phyloP scores from a whole-genome alignment of 2,113 vertebrate genomes.

The Galbula dea region DNA sequence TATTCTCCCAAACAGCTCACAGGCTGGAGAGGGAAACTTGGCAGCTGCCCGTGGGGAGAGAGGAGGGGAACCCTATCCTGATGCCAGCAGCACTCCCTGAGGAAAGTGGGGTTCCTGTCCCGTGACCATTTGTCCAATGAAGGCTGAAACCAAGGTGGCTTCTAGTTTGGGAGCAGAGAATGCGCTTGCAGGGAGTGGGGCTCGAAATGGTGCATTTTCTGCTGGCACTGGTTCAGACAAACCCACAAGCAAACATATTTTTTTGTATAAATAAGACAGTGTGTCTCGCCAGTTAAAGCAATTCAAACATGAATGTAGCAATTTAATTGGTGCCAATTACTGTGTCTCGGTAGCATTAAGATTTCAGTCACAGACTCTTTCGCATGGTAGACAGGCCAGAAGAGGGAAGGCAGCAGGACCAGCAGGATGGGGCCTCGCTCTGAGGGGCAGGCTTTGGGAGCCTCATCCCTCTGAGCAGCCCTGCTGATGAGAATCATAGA shows the following conservation, averaged over 20 bases:
- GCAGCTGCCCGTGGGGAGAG: neutral
- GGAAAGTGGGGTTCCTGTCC: constrained; percentile 8
- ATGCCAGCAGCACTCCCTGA: fast-evolving
- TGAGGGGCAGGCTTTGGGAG: neutral
- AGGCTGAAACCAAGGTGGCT: constrained; percentile 25
- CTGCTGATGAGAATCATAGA: neutral
- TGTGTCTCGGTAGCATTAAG: constrained; percentile 65
- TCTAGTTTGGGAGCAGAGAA: constrained; percentile 4
- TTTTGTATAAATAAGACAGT: constrained; percentile 77
- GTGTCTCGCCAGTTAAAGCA: constrained; percentile 76
- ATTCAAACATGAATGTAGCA: constrained; percentile 77
- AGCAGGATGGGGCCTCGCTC: neutral
- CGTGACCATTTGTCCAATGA: neutral
- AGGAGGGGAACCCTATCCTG: neutral
- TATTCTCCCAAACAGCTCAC: constrained; percentile 29
- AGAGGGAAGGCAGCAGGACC: neutral
- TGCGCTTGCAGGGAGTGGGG: neutral
- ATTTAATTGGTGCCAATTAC: constrained; percentile 76
- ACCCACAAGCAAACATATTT: constrained; percentile 76
- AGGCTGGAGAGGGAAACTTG: constrained; percentile 46
- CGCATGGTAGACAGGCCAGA: neutral
- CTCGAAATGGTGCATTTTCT: constrained; percentile 49
- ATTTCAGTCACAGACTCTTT: constrained; percentile 66
- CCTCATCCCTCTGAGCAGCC: fast-evolving
- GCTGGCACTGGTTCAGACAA: constrained; percentile 65